Evolutionary conservation across 2,797 vertebrate species (phyloP).

Genomic region (Steatocranus sp.): DNA sequence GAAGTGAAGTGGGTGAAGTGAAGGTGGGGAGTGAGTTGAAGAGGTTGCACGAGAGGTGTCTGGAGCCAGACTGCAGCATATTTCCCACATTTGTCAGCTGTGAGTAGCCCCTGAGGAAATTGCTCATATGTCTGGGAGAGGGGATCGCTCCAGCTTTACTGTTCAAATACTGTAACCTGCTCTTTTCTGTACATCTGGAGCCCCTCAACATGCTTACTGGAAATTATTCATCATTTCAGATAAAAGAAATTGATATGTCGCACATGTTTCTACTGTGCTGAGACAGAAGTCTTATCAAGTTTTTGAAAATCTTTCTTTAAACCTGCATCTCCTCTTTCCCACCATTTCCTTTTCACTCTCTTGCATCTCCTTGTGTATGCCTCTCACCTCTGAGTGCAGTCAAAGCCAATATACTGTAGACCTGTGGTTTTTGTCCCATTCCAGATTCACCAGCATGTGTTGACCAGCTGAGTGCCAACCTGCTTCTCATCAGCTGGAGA

Average conservation of each 20-base stretch:
- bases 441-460: constrained; percentile 30
- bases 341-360: not conserved
- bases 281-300: not conserved
- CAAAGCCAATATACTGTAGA: constrained; percentile 2
- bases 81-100: constrained; percentile 70
- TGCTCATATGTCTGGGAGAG: constrained; percentile 59
- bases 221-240: constrained; percentile 46
- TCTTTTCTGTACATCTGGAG: constrained; percentile 50
- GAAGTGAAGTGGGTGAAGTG: not conserved
- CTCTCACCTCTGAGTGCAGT: not conserved
- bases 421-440: constrained; percentile 45
- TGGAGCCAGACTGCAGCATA: constrained; percentile 52
- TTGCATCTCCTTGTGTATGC: not conserved
- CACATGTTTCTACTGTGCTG: constrained; percentile 4
- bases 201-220: constrained; percentile 54
- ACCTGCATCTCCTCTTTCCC: not conserved
- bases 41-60: constrained; percentile 9
- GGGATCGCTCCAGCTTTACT: constrained; percentile 16
- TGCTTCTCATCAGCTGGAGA: constrained; percentile 53
- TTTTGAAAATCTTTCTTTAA: not conserved
- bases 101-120: constrained; percentile 52
- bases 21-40: not conserved
- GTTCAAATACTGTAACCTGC: constrained; percentile 34
- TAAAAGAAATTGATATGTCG: constrained; percentile 5
- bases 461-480: constrained; percentile 25